Evolutionary conservation across 1,140 invertebrate species (phyloP).

Genomic region (Oreohelix idahoensis): DNA sequence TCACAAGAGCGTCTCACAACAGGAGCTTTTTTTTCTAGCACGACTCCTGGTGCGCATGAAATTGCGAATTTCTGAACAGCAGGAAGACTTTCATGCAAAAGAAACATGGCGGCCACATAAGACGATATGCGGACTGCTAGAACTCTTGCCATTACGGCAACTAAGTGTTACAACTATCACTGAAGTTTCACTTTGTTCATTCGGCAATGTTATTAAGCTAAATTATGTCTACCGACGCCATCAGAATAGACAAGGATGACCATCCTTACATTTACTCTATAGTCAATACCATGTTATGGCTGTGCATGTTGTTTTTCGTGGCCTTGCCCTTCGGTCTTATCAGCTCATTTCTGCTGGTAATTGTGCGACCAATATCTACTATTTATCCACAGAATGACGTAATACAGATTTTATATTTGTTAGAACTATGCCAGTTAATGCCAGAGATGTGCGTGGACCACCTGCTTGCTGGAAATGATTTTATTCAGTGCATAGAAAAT

Average conservation of each 20-base stretch:
- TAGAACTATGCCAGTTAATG: conserved; percentile 23
- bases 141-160: too few species aligned
- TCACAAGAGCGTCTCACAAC: too few species aligned
- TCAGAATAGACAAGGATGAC: background rate
- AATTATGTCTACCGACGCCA: background rate
- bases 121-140: too few species aligned
- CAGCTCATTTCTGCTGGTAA: background rate
- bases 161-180: too few species aligned
- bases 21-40: too few species aligned
- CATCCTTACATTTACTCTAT: conserved; percentile 5
- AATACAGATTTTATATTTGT: background rate
- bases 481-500: background rate
- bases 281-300: conserved; percentile 13
- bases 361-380: conserved; percentile 3
- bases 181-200: too few species aligned
- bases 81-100: too few species aligned
- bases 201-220: too few species aligned
- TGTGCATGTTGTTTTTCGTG: conserved; percentile 11
- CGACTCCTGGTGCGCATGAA: too few species aligned
- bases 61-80: too few species aligned
- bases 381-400: background rate
- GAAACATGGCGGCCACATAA: too few species aligned
- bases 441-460: conserved; percentile 18
- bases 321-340: conserved; percentile 30
- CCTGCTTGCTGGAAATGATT: conserved; percentile 4